These are phyloP conservation scores for Nibea coibor DNA, from an alignment of 2,113 vertebrate genomes.

Conservation along the genomic window DNA sequence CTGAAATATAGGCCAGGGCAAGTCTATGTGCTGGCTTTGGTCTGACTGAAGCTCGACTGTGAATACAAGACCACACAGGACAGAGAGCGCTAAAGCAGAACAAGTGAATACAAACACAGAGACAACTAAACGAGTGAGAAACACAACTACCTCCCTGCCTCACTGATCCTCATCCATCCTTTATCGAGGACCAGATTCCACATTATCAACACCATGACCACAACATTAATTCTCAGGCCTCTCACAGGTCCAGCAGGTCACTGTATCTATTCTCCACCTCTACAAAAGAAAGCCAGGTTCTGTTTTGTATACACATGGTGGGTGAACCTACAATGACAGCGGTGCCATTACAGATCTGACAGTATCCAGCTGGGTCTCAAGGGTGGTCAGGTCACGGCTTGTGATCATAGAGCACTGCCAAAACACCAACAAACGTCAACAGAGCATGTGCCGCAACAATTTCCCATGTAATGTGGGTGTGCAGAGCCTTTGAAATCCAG, in stretches of 20 bases:
- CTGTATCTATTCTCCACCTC: constrained; percentile 32
- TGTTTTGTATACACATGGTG: constrained; percentile 65
- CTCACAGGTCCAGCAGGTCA: constrained; percentile 12
- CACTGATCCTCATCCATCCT: constrained; percentile 39
- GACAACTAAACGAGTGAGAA: constrained; percentile 39
- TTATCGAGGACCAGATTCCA: constrained; percentile 54
- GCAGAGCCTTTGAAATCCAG: constrained; percentile 32
- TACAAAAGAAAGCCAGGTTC: constrained; percentile 36
- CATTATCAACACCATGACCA: constrained; percentile 58
- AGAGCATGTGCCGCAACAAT: constrained; percentile 25
- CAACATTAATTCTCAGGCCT: constrained; percentile 49
- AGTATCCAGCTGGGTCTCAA: constrained; percentile 68
- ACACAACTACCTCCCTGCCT: constrained; percentile 26
- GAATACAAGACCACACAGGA: constrained; percentile 54
- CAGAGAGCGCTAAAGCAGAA: constrained; percentile 55
- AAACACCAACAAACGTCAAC: constrained; percentile 49
- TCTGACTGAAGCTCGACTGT: constrained; percentile 20
- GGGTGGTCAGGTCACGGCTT: constrained; percentile 66
- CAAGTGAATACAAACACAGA: constrained; percentile 57
- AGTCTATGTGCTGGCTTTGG: constrained; percentile 15
- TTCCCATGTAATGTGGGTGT: constrained; percentile 17
- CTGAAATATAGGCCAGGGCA: not conserved
- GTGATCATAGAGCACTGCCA: constrained; percentile 40
- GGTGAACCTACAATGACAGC: constrained; percentile 41
- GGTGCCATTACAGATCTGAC: constrained; percentile 58